These are phyloP conservation scores for Antennarius striatus DNA, from an alignment of 2,113 vertebrate genomes.

Conservation along the genomic window DNA sequence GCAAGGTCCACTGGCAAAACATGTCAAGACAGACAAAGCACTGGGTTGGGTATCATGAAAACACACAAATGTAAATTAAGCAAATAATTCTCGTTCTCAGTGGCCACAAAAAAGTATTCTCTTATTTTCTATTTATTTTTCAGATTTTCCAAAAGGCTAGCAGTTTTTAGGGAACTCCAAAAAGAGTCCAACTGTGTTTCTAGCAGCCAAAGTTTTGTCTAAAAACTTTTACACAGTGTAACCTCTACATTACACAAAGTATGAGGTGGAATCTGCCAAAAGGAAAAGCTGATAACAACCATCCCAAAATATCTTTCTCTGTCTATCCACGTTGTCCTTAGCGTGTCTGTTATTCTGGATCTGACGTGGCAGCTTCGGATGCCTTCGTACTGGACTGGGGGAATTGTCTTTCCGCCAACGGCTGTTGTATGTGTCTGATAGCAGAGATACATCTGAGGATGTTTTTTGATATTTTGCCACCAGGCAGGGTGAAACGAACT, in stretches of 20 bases:
- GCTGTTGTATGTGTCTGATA: constrained; percentile 11
- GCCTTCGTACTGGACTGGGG: neutral
- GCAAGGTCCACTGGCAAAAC: constrained; percentile 1
- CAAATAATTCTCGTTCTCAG: neutral
- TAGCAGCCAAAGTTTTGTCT: constrained; percentile 11
- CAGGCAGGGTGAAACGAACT: constrained; percentile 8
- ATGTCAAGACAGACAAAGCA: neutral
- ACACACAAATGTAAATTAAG: neutral
- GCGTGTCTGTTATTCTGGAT: constrained; percentile 9
- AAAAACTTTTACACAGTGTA: neutral
- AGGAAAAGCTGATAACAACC: constrained; percentile 15
- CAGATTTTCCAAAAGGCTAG: neutral
- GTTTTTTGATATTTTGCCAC: constrained; percentile 24
- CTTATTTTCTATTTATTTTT: constrained; percentile 2
- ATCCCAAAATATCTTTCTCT: constrained; percentile 7
- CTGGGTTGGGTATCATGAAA: neutral
- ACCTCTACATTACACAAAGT: neutral
- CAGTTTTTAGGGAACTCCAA: constrained; percentile 1
- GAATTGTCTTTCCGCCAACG: neutral
- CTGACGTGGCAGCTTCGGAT: constrained; percentile 15
- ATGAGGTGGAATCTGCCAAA: neutral
- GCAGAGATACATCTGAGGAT: constrained; percentile 10
- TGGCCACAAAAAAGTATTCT: constrained; percentile 3
- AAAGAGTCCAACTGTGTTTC: neutral
- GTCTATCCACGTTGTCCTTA: constrained; percentile 15